These are phyloP conservation scores for Eidolon helvum DNA, from an alignment of 2,113 vertebrate genomes.

Conservation along the genomic window DNA sequence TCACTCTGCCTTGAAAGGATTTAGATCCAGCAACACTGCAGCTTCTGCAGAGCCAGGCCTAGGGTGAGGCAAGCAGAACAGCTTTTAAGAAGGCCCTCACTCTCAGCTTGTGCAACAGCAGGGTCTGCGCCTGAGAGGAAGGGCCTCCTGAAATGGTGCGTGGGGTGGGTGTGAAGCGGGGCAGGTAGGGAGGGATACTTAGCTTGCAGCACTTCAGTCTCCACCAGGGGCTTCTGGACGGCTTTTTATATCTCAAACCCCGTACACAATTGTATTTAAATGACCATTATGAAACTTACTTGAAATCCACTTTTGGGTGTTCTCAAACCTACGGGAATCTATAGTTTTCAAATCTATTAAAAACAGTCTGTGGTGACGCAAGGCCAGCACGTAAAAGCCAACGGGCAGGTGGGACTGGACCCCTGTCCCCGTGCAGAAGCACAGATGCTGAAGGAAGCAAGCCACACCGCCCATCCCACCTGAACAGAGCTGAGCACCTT, in stretches of 20 bases:
- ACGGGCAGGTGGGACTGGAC: accelerated
- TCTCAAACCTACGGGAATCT: neutral
- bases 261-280: neutral
- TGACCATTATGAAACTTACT: neutral
- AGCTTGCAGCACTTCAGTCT: neutral
- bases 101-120: neutral
- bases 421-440: neutral
- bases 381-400: neutral
- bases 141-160: neutral
- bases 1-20: neutral
- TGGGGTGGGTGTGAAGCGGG: too few relatives aligned
- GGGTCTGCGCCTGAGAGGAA: neutral
- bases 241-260: neutral
- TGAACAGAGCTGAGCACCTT: neutral
- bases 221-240: neutral
- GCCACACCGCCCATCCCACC: accelerated
- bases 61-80: neutral
- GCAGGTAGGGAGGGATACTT: neutral
- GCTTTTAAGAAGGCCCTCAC: neutral
- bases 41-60: neutral
- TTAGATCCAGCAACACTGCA: neutral
- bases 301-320: neutral
- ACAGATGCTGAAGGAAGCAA: neutral
- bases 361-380: neutral
- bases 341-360: neutral